These are phyloP conservation scores for Hemicordylus capensis DNA, from an alignment of 2,113 vertebrate genomes.

Conservation along the genomic window DNA sequence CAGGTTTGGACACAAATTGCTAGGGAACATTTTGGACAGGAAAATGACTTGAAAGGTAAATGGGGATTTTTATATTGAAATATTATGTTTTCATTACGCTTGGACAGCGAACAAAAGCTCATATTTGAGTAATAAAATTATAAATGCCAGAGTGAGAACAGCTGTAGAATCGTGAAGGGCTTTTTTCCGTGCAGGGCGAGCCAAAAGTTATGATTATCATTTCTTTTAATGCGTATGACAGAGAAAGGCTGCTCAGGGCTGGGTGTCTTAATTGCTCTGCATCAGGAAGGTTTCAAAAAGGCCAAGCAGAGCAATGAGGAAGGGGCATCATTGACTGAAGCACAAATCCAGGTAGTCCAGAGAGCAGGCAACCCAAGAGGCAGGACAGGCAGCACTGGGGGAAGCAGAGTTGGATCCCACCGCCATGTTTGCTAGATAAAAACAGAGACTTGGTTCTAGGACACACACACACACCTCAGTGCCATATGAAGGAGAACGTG, in stretches of 20 bases:
- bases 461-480: no score
- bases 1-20: slow-evolving; percentile 56
- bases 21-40: slow-evolving; percentile 62
- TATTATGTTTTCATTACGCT: slow-evolving; percentile 67
- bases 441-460: no score
- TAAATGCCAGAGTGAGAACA: slow-evolving; percentile 63
- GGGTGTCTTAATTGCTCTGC: neutral
- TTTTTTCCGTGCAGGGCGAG: slow-evolving; percentile 65
- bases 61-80: slow-evolving; percentile 66
- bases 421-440: neutral
- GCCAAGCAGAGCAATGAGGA: neutral
- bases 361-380: neutral
- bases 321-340: accelerated
- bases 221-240: slow-evolving; percentile 6
- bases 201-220: slow-evolving; percentile 54
- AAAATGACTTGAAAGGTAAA: slow-evolving; percentile 73
- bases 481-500: no score
- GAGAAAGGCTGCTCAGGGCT: neutral
- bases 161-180: slow-evolving; percentile 51
- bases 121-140: slow-evolving; percentile 63
- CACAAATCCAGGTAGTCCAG: neutral
- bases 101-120: slow-evolving; percentile 54
- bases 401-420: neutral
- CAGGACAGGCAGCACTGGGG: no score
- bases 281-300: neutral